Evolutionary conservation across 2,797 vertebrate genomes (phyloP), one percentile per base, ranked within the genome.

Genomic region (Garrulus glandarius): DNA sequence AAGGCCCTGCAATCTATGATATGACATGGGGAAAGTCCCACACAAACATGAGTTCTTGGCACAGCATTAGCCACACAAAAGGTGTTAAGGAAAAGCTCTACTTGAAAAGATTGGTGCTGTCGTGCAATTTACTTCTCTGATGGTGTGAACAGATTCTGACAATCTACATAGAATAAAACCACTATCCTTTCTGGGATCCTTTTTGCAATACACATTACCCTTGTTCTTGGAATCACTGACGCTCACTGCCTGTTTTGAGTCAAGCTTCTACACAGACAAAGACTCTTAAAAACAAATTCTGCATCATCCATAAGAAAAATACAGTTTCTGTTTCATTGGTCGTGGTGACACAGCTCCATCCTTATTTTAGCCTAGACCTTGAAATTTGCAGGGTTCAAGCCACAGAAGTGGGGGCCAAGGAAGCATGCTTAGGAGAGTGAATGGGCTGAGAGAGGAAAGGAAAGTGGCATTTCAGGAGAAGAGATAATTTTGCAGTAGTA

Each of bases 181-280:
- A 74, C 13, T 6, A 3, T 34, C 30, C 7, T 36, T 60, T 72
- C 55, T 67, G 24, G 9, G 32, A 71, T 82, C 26, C 16, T 39
- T 56, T 91, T 61, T 81, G 13, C 55, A 76, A 76, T 21, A 60
- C 27, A 26, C 3, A 7, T 71, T 78, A 46, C 5, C 2, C 7
- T 1, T 1, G 68, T 78, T 61, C 39, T 69, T 84, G 64, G 64
- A 94, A 55, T 15, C 15, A 6, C 32, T 49, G 47, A 37, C 0
- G 0, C 6, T 81, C 49, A 21, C 32, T 75, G 37, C 32, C 32
- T 63, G 21, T 0, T 0, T 46, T 80, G 44, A 88, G 32, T 84
- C 46, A 92, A 50, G 47, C 10, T 81, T 86, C 56, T 86, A 47
- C 18, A 72, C 44, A 79, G 44, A 14, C 1, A 5, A 37, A 20